A percentile compares a stretch with the other conserved stretches of the same genome.
Conservation (phyloP, 1,140 invertebrate genomes). For the Trichomalopsis sarcophagae region DNA sequence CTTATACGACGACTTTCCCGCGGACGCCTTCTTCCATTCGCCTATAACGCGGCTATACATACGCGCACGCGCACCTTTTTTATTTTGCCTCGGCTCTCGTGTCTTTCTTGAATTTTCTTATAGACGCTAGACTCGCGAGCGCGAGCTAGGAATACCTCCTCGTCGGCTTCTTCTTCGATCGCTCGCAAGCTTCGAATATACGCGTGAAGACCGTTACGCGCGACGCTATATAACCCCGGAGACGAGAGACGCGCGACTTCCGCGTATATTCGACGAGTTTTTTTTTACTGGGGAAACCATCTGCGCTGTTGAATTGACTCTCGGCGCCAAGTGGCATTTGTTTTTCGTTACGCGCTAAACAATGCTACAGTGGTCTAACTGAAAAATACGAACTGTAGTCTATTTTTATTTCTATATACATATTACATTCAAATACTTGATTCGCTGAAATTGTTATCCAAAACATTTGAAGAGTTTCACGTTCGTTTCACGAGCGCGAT, state of each 20-base stretch:
- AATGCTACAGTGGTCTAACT: no score
- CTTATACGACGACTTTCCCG: constrained; percentile 24
- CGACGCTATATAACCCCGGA: background rate
- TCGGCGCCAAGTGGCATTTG: background rate
- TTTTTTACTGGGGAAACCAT: background rate
- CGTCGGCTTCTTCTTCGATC: background rate
- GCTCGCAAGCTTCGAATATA: background rate
- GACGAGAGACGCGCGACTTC: background rate
- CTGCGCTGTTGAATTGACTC: background rate
- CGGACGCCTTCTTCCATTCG: constrained; percentile 24
- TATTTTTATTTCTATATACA: no score
- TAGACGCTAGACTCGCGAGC: background rate
- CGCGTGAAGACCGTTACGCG: background rate
- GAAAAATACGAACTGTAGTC: no score
- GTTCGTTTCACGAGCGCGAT: no score
- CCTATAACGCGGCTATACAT: constrained; percentile 1
- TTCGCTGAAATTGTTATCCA: no score
- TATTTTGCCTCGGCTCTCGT: background rate
- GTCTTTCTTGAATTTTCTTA: constrained; percentile 10
- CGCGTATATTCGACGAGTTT: background rate
- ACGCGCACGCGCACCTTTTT: background rate
- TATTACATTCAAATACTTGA: no score
- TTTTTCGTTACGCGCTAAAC: background rate
- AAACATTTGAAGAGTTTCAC: no score
- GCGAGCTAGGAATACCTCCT: background rate